Conservation (phyloP, 2,888 invertebrate species). For the Tanytarsus gracilentus region DNA sequence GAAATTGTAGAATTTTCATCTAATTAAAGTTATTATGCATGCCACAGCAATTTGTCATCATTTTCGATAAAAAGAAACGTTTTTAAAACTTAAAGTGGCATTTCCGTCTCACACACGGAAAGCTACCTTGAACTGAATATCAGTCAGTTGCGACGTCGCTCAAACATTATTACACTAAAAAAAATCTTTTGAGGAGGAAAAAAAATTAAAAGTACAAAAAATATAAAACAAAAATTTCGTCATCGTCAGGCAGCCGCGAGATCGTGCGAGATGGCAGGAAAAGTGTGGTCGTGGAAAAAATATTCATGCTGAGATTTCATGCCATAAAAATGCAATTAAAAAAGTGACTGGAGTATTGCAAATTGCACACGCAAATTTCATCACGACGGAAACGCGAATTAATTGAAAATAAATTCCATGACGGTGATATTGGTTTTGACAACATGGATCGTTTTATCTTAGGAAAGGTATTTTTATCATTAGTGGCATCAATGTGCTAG, state of each 20-base stretch:
- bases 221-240: conserved; percentile 10
- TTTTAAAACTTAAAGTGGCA: not conserved
- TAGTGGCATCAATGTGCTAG: too few relatives aligned
- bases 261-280: conserved; percentile 7
- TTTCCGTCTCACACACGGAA: conserved; percentile 1
- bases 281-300: not conserved
- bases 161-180: too few relatives aligned
- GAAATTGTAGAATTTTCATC: too few relatives aligned
- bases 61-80: not conserved
- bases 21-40: conserved; percentile 12
- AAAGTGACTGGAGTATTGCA: conserved; percentile 22
- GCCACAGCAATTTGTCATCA: conserved; percentile 16
- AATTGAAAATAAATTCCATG: conserved; percentile 10
- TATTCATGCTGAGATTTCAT: conserved; percentile 21
- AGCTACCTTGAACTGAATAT: conserved; percentile 26
- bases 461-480: too few relatives aligned
- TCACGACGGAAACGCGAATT: conserved; percentile 24
- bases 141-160: conserved; percentile 8
- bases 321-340: conserved; percentile 28
- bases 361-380: conserved; percentile 25
- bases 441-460: too few relatives aligned
- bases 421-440: not conserved
- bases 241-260: too few relatives aligned
- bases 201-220: conserved; percentile 3
- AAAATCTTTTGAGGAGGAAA: too few relatives aligned